Evolutionary conservation across 2,888 invertebrate genomes (phyloP).

Genomic region (Scelioninae gen. 1): DNA sequence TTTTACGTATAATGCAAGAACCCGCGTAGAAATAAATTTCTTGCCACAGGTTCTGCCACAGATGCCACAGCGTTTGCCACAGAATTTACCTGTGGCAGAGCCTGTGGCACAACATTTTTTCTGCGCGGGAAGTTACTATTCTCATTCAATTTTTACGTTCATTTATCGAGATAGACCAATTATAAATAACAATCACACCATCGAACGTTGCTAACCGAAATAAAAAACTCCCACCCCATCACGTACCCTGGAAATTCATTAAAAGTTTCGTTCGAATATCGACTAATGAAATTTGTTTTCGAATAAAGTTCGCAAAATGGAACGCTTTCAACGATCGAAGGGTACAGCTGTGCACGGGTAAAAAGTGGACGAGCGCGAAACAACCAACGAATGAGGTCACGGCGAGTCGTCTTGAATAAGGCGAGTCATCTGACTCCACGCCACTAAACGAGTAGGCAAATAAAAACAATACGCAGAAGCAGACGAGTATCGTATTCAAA

Average conservation of each 20-base stretch:
- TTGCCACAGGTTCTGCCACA: too few species aligned
- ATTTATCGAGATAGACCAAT: neutral
- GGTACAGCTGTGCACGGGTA: constrained; percentile 42
- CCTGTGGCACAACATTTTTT: too few species aligned
- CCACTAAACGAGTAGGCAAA: neutral
- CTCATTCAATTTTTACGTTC: too few species aligned
- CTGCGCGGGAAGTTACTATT: too few species aligned
- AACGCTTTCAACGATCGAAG: constrained; percentile 44
- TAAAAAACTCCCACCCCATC: constrained; percentile 10
- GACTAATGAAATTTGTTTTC: constrained; percentile 57
- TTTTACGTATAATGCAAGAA: too few species aligned
- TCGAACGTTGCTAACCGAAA: constrained; percentile 20
- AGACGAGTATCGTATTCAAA: constrained; percentile 17
- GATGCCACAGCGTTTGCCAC: too few species aligned
- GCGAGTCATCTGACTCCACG: constrained; percentile 33
- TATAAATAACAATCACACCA: constrained; percentile 11
- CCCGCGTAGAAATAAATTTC: too few species aligned
- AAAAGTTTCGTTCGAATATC: constrained; percentile 49
- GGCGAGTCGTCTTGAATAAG: constrained; percentile 34
- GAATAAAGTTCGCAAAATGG: constrained; percentile 47
- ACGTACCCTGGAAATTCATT: constrained; percentile 38
- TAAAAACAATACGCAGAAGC: constrained; percentile 11
- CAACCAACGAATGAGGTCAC: constrained; percentile 18
- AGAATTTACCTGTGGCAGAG: too few species aligned
- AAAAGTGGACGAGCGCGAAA: constrained; percentile 24